Conservation (phyloP, 2,113 vertebrate species). For the Rattus norvegicus region DNA sequence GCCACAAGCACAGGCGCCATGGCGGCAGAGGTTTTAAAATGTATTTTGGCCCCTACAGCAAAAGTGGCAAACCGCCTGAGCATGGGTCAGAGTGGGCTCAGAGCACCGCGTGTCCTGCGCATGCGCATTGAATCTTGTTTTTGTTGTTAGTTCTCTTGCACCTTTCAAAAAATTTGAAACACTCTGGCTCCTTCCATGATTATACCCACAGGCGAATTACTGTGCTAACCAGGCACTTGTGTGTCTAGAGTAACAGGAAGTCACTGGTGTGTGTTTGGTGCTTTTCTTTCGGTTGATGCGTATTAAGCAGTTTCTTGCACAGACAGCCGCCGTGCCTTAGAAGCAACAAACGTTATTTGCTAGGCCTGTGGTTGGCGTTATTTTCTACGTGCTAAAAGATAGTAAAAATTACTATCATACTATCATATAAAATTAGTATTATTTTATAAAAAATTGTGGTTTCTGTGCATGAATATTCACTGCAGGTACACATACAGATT, state of each 20-base stretch:
- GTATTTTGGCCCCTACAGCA: neutral
- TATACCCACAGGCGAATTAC: neutral
- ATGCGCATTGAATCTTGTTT: neutral
- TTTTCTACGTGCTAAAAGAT: neutral
- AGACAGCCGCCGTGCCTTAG: neutral
- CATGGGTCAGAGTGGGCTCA: neutral
- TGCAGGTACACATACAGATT: neutral
- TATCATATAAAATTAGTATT: neutral
- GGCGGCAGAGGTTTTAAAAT: too few species aligned
- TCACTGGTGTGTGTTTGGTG: neutral
- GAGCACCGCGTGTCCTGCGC: neutral
- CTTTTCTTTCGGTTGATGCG: neutral
- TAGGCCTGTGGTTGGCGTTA: neutral
- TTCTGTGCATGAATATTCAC: neutral
- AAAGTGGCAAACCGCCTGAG: neutral
- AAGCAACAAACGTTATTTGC: neutral
- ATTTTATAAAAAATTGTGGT: neutral
- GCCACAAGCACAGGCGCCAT: constrained; percentile 78
- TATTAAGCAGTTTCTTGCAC: neutral
- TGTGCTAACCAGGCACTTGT: neutral
- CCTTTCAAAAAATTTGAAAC: neutral
- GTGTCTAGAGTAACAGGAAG: neutral
- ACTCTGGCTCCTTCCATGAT: neutral
- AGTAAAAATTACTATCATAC: neutral
- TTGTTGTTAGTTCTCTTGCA: neutral